These are phyloP conservation scores for Macroglossus sobrinus DNA, from an alignment of 2,113 vertebrate species.

Conservation along the genomic window DNA sequence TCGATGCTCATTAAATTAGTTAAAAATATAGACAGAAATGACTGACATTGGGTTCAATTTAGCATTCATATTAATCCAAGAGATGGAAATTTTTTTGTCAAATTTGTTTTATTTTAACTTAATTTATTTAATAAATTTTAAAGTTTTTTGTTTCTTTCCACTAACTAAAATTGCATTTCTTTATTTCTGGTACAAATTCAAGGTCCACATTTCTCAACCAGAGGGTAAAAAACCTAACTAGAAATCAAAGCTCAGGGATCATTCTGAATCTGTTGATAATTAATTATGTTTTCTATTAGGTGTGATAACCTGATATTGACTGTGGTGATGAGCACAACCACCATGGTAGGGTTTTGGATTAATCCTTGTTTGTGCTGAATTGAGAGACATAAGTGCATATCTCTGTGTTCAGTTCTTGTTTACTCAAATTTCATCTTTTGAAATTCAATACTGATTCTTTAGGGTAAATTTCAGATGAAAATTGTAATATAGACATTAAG, in stretches of 20 bases:
- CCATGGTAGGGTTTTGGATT: not conserved
- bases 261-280: not conserved
- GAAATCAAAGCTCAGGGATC: not conserved
- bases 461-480: conserved; percentile 37
- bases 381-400: not conserved
- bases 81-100: not conserved
- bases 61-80: not conserved
- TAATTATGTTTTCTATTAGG: not conserved
- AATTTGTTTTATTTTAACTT: not conserved
- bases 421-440: not conserved
- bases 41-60: not conserved
- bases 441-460: conserved; percentile 23
- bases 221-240: not conserved
- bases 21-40: not conserved
- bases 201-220: not conserved
- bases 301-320: not conserved
- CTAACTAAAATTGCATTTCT: conserved; percentile 13
- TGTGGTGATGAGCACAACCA: not conserved
- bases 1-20: not conserved
- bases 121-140: conserved; percentile 9
- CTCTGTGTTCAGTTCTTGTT: not conserved
- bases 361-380: not conserved
- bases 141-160: not conserved
- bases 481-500: not conserved
- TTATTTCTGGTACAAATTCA: not conserved